Evolutionary conservation across 2,113 vertebrate species (phyloP), one percentile per base, ranked within the genome.

Genomic region (Felis chaus): DNA sequence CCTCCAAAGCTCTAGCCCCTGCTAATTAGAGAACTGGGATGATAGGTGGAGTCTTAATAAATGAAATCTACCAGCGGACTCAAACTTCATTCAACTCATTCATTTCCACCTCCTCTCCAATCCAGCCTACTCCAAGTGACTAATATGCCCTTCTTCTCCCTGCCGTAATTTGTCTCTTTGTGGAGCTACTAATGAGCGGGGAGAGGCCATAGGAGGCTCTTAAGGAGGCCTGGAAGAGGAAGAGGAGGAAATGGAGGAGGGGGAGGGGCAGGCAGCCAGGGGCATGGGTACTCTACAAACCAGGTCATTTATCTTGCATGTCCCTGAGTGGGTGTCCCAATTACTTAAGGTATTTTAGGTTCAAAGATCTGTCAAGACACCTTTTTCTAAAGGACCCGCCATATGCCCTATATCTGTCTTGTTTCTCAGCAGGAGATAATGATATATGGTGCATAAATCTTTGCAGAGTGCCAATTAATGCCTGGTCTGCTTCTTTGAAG

Each of bases 331-430:
- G 94, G 81, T 98, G 97, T 96, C 96, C 97, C 97, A 97, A 98
- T 98, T 98, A 97, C 92, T 97, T 97, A 97, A 97, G 88, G 92
- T 93, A 96, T 97, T 97, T 98, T 97, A 97, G 89, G 95, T 98
- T 98, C 94, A 98, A 98, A 98, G 96, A 98, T 96, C 95, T 91
- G 84, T 97, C 97, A 97, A 97, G 97, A 89, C 92, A 92, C 57
- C 45, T 96, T 98, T 97, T 93, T 92, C 94, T 91, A 83, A 97
- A 92, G 94, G 95, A 97, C 76, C 91, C 82, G 80, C 95, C 9
- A 27, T 53, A 74, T 97, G 92, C 84, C 97, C 97, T 98, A 79
- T 95, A 96, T 97, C 97, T 98, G 96, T 97, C 98, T 96, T 97
- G 96, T 95, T 98, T 97, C 93, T 97, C 93, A 87, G 96, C 95